Base-by-base conservation (phyloP, 2,797 vertebrate species). In the Acipenser transmontanus region DNA sequence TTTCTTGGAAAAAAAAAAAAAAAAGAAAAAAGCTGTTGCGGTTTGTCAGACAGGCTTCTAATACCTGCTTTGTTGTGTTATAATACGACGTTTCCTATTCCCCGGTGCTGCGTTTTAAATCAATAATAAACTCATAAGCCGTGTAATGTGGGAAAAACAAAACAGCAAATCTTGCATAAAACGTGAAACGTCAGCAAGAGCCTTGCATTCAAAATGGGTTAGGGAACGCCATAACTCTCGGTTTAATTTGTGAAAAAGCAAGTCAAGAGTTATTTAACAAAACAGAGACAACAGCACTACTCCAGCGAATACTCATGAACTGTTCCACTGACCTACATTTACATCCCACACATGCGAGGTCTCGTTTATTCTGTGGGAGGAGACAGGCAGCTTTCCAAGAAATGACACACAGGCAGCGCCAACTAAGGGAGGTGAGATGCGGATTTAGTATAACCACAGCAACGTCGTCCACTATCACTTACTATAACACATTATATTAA, bases 271-370 rank as follows among this genome's bases (percentile, higher is more conserved):
- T 54, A 54, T 9, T n/a, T n/a, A n/a, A 54, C 52, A n/a, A 54
- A n/a, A 9, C 9, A 8, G 52, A n/a, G 7, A 54, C 4, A 54
- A 9, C 9, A 6, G 52, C 52, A 54, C 6, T 54, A n/a, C 75
- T 84, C 74, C 75, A 79, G 82, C 84, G 82, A 76, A 79, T 82
- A 82, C 79, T 82, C 83, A 85, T 84, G 84, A 84, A 90, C 87
- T 87, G 88, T 87, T 89, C 88, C 88, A 91, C 89, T 91, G 88
- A 91, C 88, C 89, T 89, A 89, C 87, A 88, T 91, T 88, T 87
- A 87, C 84, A 87, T 82, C 85, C 88, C n/a, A 88, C 88, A 91
- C 88, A 89, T 87, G 84, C 84, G 80, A 87, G 87, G 88, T 87
- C 86, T 88, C 34, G 84, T 84, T 84, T 83, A 81, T 74, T 72